Conservation (phyloP, 2,888 invertebrate genomes). For the Strigamia crassipes region DNA sequence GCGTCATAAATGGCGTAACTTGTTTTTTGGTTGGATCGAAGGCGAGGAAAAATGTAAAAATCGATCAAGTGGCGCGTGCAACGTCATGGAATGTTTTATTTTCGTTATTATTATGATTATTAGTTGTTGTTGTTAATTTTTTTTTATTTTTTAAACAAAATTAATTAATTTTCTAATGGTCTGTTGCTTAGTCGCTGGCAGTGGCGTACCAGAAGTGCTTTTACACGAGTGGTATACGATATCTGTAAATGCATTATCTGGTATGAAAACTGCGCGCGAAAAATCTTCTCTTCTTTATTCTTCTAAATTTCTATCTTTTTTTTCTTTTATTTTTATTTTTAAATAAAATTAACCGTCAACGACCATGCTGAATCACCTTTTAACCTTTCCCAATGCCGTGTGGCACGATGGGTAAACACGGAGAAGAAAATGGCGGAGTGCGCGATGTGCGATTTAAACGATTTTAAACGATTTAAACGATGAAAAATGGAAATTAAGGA, state of each 20-base stretch:
- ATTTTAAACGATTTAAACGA: too few species aligned
- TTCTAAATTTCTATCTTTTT: not conserved
- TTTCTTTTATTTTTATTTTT: not conserved
- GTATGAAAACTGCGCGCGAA: constrained; percentile 68
- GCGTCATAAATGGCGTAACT: not conserved
- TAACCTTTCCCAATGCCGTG: too few species aligned
- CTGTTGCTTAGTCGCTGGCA: constrained; percentile 57
- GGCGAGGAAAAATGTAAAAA: not conserved
- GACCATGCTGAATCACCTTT: not conserved
- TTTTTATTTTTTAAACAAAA: not conserved
- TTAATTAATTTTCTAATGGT: not conserved
- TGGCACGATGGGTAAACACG: too few species aligned
- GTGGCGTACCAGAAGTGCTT: constrained; percentile 98
- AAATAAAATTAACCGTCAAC: not conserved
- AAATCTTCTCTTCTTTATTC: constrained; percentile 33
- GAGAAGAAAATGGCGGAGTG: not conserved
- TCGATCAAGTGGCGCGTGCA: not conserved
- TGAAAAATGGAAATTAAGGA: too few species aligned
- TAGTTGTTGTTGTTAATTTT: not conserved
- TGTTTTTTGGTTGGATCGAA: not conserved
- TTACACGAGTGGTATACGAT: constrained; percentile 74
- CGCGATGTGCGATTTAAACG: too few species aligned
- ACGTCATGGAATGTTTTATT: not conserved
- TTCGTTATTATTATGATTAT: not conserved
- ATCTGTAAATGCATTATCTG: constrained; percentile 99